phyloP scores from a whole-genome alignment of 2,888 invertebrate species.

The Yponomeuta malinellus region DNA sequence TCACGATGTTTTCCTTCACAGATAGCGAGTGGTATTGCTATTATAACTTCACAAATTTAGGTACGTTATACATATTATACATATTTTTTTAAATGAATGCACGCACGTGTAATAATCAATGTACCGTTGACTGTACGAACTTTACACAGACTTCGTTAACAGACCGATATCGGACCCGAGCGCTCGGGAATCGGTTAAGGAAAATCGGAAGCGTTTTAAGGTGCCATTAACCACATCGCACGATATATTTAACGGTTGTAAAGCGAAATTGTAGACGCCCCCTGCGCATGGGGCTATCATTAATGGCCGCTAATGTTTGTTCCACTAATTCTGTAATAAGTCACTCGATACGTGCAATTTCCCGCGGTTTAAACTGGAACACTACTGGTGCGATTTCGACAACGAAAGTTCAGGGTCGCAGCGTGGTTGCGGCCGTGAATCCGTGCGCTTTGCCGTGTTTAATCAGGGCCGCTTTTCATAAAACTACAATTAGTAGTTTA shows the following conservation, averaged over 20 bases:
- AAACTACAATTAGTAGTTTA: no score
- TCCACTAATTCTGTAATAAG: slow-evolving; percentile 22
- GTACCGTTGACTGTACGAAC: no score
- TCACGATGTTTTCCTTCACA: no score
- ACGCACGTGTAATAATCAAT: no score
- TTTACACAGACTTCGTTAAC: no score
- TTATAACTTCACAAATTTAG: no score
- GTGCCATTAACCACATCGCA: slow-evolving; percentile 15
- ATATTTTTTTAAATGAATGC: no score
- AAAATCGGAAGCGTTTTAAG: slow-evolving; percentile 45
- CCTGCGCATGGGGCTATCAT: slow-evolving; percentile 13
- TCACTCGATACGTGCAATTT: slow-evolving; percentile 17
- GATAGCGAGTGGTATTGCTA: no score
- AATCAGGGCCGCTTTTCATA: no score
- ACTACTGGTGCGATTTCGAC: slow-evolving; percentile 16
- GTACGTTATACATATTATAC: no score
- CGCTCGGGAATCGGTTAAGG: slow-evolving; percentile 15
- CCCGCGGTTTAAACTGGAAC: slow-evolving; percentile 9
- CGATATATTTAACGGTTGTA: slow-evolving; percentile 16
- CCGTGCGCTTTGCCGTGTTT: no score
- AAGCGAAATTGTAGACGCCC: slow-evolving; percentile 15
- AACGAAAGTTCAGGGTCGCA: slow-evolving; percentile 23
- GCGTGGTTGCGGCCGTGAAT: no score
- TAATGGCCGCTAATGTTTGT: slow-evolving; percentile 20
- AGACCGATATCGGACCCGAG: neutral